phyloP scores from a whole-genome alignment of 2,888 invertebrate species.

The Leptopilina drosophilae region DNA sequence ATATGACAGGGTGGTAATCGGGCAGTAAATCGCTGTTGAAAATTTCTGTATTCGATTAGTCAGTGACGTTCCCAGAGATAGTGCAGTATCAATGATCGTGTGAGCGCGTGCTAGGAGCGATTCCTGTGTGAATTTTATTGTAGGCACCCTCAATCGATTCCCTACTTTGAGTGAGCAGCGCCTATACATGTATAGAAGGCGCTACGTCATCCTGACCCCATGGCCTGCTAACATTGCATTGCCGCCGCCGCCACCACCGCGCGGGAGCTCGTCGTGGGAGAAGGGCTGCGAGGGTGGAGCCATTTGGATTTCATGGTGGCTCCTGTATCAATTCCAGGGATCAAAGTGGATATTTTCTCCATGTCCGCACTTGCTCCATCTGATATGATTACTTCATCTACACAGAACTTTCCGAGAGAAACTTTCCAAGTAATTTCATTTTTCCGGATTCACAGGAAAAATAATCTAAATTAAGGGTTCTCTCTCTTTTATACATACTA shows the following conservation, averaged over 20 bases:
- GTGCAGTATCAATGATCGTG: constrained; percentile 69
- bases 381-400: background rate
- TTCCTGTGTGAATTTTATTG: constrained; percentile 75
- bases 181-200: background rate
- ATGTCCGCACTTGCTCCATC: background rate
- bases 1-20: constrained; percentile 34
- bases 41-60: constrained; percentile 73
- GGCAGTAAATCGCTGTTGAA: constrained; percentile 53
- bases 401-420: too few relatives aligned
- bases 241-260: constrained; percentile 48
- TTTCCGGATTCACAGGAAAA: too few relatives aligned
- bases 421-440: background rate
- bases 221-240: constrained; percentile 52
- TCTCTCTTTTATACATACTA: too few relatives aligned
- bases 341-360: constrained; percentile 25
- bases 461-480: too few relatives aligned
- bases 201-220: constrained; percentile 43
- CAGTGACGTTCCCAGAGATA: constrained; percentile 72
- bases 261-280: background rate
- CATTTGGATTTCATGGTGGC: constrained; percentile 71
- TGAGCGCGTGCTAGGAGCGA: constrained; percentile 72
- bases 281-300: constrained; percentile 58
- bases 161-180: constrained; percentile 21
- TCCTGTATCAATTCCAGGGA: constrained; percentile 61
- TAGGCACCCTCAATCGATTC: constrained; percentile 63